Evolutionary conservation across 2,113 vertebrate genomes (phyloP), one percentile per base, ranked within the genome.

Genomic region (Gopherus flavomarginatus): DNA sequence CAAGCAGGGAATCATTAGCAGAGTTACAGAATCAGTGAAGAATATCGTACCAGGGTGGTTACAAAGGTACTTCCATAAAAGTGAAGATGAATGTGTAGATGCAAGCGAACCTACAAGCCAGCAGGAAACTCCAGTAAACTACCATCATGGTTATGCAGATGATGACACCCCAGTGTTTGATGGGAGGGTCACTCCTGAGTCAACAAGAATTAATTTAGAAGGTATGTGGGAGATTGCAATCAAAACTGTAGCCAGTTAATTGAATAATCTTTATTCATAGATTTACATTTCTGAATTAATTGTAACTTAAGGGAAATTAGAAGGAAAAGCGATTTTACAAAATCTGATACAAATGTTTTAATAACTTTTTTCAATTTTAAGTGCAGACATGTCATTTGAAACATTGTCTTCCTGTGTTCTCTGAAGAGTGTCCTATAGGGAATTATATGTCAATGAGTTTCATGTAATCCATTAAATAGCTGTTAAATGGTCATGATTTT

Each of bases 21-120:
- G 99, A 97, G 99, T 99, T 96, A 99, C 99, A 1, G 99, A 99
- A 97, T 99, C 99, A 8, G 99, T 99, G 90, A 99, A 99, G 98
- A 99, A 98, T 96, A 99, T 99, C 86, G 99, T 99, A 88, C 99
- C 99, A 49, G 98, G 98, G 82, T 99, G 99, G 99, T 95, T 99
- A 72, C 99, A 99, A 95, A 99, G 98, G 95, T 99, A 99, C 94
- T 99, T 99, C 96, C 99, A 98, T 86, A 99, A 98, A 97, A 99
- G 94, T n/a, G 99, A 99, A 96, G 98, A 98, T 86, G 97, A 97
- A 83, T 97, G 97, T 83, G 98, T 97, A 88, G 97, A 97, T n/a
- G 84, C 94, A 87, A 95, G 85, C 84, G 97, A 98, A 89, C 90
- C 97, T 80, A 92, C 95, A 52, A 97, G 75, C 2, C 97, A 97